phyloP scores from a whole-genome alignment of 35 echinoderm and acorn worm species.

The Heliocidaris tuberculata region DNA sequence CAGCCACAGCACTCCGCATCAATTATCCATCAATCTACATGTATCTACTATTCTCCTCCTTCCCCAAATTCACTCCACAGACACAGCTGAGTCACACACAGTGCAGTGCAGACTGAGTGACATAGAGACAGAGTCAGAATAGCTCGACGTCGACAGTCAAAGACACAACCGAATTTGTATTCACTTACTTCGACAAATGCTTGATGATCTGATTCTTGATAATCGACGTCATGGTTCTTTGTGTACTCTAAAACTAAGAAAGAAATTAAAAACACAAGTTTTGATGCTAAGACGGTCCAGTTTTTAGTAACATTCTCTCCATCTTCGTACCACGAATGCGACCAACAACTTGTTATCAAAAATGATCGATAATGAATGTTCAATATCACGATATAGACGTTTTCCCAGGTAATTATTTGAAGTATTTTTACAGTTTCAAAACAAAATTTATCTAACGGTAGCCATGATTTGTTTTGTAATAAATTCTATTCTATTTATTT shows the following conservation, averaged over 20 bases:
- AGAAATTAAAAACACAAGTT: not conserved
- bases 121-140: too few relatives aligned
- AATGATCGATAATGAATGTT: not conserved
- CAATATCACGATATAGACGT: not conserved
- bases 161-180: not conserved
- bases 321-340: not conserved
- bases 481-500: too few relatives aligned
- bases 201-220: slow-evolving; percentile 52
- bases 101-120: too few relatives aligned
- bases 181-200: slow-evolving; percentile 37
- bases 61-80: not conserved
- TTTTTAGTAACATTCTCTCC: not conserved
- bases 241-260: not conserved
- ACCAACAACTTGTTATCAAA: not conserved
- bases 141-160: too few relatives aligned
- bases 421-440: not conserved
- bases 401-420: not conserved
- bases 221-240: slow-evolving; percentile 38
- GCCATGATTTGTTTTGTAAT: not conserved
- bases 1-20: too few relatives aligned
- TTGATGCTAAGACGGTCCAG: not conserved
- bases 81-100: not conserved
- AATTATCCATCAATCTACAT: too few relatives aligned
- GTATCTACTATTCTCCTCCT: too few relatives aligned
- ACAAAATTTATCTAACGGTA: not conserved